These are phyloP conservation scores for Mactra quadrangularis DNA, from an alignment of 1,140 invertebrate genomes.

Conservation along the genomic window DNA sequence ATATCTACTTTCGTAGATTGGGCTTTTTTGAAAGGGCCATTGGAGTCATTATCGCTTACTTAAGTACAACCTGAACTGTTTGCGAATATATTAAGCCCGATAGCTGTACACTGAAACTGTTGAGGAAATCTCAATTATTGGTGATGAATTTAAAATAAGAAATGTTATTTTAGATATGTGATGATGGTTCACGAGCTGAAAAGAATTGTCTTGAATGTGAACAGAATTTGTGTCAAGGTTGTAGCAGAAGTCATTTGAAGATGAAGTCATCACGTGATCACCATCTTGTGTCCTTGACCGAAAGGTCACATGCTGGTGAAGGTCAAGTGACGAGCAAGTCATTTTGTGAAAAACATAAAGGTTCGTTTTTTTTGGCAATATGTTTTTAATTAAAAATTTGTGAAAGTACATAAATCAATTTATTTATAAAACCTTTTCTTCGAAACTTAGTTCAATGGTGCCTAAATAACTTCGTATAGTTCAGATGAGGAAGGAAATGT, in stretches of 20 bases:
- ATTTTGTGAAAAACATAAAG: conserved; percentile 58
- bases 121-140: no score
- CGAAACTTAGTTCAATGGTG: not conserved
- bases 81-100: no score
- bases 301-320: conserved; percentile 51
- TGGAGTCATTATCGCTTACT: no score
- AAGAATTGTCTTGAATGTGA: conserved; percentile 56
- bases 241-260: conserved; percentile 57
- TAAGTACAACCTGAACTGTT: no score
- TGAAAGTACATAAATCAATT: no score
- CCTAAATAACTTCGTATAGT: not conserved
- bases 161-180: no score
- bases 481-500: no score
- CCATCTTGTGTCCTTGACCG: conserved; percentile 53
- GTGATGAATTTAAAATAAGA: no score
- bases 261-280: conserved; percentile 60
- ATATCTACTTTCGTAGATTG: no score
- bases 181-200: conserved; percentile 53
- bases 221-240: conserved; percentile 50
- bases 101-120: no score
- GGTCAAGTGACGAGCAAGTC: conserved; percentile 50
- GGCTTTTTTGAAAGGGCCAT: no score
- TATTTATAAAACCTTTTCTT: not conserved
- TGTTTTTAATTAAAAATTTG: no score
- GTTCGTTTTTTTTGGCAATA: not conserved